Evolutionary conservation across 2,888 invertebrate genomes (phyloP).

Genomic region (Orchestes rusci): DNA sequence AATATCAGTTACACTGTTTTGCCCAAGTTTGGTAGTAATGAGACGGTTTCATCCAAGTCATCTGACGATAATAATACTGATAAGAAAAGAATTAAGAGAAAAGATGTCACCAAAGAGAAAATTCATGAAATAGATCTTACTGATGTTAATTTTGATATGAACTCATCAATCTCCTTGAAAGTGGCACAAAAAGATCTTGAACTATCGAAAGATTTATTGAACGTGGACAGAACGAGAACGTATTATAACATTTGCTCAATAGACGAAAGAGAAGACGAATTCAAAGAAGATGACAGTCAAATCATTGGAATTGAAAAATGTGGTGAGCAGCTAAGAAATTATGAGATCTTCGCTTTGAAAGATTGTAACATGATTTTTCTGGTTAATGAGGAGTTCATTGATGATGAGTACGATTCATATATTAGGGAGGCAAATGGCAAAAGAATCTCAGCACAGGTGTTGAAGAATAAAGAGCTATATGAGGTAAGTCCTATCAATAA

Average conservation of each 20-base stretch:
- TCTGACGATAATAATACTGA: neutral
- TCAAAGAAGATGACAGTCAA: no score
- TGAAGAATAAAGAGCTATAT: conserved; percentile 1
- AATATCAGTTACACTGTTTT: conserved; percentile 4
- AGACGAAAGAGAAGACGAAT: no score
- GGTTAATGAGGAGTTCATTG: conserved; percentile 10
- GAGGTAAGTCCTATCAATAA: no score
- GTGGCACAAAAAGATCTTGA: no score
- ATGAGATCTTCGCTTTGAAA: neutral
- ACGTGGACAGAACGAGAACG: no score
- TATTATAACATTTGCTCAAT: no score
- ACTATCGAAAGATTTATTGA: no score
- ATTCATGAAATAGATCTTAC: no score
- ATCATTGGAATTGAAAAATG: neutral
- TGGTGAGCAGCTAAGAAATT: neutral
- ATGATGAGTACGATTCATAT: conserved; percentile 14
- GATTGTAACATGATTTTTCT: conserved; percentile 6
- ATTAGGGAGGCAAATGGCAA: neutral
- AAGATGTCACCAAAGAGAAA: no score
- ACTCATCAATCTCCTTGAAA: no score
- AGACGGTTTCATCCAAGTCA: neutral
- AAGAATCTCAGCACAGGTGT: neutral
- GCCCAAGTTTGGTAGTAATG: neutral
- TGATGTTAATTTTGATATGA: no score
- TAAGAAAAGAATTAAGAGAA: no score